Percentiles rank a stretch among this genome's conserved stretches.
Evolutionary conservation across 23 tunicate genomes (phyloP).

Genomic region (Aplidium turbinatum): DNA sequence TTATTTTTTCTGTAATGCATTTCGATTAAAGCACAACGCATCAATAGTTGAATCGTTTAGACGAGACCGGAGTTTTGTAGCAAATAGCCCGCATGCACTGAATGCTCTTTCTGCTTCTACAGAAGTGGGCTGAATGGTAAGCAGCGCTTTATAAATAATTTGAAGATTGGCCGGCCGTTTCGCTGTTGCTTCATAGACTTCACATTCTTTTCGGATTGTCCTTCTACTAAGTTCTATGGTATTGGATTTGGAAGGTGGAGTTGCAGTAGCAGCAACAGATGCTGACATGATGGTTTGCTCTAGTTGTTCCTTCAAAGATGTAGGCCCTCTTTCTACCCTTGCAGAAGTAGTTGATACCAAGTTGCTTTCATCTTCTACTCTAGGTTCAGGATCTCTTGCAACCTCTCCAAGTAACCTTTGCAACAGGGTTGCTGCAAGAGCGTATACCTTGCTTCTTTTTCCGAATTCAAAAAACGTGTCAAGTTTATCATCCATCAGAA

Average conservation of each 20-base stretch:
- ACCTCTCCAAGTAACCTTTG: constrained; percentile 46
- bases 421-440: constrained; percentile 55
- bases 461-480: constrained; percentile 51
- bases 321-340: constrained; percentile 24
- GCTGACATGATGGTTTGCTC: constrained; percentile 62
- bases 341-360: constrained; percentile 42
- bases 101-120: constrained; percentile 72
- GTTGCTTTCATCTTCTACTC: constrained; percentile 39
- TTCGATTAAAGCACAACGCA: constrained; percentile 46
- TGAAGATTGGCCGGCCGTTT: constrained; percentile 56
- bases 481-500: constrained; percentile 34
- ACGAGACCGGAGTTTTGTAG: constrained; percentile 50
- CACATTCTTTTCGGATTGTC: constrained; percentile 47
- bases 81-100: constrained; percentile 57
- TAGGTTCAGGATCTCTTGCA: constrained; percentile 25
- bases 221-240: no score
- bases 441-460: constrained; percentile 45
- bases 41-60: constrained; percentile 37
- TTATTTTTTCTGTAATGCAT: constrained; percentile 29
- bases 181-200: constrained; percentile 56
- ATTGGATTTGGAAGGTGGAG: no score
- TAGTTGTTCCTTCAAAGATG: constrained; percentile 40
- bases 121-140: constrained; percentile 59
- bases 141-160: constrained; percentile 47
- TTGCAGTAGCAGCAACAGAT: constrained; percentile 36